Evolutionary conservation across 2,113 vertebrate species (phyloP).

Genomic region (Solenodon paradoxus): DNA sequence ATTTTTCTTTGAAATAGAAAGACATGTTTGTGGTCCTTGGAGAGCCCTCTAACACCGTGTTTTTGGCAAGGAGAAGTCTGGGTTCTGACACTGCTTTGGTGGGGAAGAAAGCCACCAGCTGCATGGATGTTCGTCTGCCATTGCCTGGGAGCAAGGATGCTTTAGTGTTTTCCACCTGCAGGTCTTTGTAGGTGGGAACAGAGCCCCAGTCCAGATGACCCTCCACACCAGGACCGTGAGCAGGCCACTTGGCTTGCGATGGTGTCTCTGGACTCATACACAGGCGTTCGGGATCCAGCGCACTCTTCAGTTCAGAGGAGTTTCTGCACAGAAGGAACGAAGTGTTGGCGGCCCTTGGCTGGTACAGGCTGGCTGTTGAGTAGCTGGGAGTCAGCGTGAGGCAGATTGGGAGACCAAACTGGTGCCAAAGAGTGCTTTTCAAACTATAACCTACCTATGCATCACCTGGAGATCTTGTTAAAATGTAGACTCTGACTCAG

Average conservation of each 20-base stretch:
- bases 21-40: background rate
- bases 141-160: background rate
- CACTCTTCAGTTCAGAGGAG: background rate
- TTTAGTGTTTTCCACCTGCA: background rate
- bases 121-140: background rate
- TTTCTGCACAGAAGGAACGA: background rate
- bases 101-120: background rate
- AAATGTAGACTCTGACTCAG: background rate
- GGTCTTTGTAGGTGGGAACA: background rate
- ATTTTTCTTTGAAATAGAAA: background rate
- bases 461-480: background rate
- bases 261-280: background rate
- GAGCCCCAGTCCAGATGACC: background rate
- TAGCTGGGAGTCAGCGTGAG: background rate
- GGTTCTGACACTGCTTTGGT: background rate
- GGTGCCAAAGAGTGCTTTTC: background rate
- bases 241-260: no score
- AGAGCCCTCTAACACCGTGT: background rate
- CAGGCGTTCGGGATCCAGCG: background rate
- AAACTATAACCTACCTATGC: fast-evolving
- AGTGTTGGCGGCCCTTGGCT: background rate
- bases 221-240: background rate
- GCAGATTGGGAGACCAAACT: background rate
- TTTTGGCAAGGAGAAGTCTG: background rate
- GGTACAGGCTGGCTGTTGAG: background rate